These are phyloP conservation scores for Ceyx cyanopectus DNA, from an alignment of 2,113 vertebrate genomes.

Conservation along the genomic window DNA sequence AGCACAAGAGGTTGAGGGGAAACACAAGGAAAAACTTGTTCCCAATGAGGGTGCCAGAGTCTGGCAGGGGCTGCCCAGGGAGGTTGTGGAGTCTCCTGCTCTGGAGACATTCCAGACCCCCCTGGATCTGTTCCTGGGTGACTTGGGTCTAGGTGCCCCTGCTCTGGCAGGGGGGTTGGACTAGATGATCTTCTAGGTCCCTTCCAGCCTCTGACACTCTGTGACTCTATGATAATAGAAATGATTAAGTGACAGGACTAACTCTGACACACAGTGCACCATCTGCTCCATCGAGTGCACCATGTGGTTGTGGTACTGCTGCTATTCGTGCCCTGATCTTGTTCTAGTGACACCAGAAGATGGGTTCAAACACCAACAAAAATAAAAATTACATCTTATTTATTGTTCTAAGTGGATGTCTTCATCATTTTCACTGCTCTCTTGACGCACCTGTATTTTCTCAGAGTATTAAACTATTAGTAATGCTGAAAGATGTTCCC, in stretches of 20 bases:
- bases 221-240: background rate
- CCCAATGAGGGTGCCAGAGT: too few relatives aligned
- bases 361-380: background rate
- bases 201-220: too few relatives aligned
- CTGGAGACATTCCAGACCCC: too few relatives aligned
- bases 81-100: too few relatives aligned
- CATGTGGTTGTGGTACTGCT: background rate
- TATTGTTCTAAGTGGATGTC: background rate
- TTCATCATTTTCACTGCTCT: background rate
- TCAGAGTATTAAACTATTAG: background rate
- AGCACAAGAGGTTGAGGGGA: too few relatives aligned
- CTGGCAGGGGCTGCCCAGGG: too few relatives aligned
- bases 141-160: too few relatives aligned
- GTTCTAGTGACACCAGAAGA: slow-evolving; percentile 7
- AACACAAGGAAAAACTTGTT: too few relatives aligned
- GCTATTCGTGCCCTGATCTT: background rate
- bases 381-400: background rate
- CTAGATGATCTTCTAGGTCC: too few relatives aligned
- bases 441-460: background rate
- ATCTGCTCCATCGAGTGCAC: background rate
- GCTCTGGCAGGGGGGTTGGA: too few relatives aligned
- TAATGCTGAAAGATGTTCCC: background rate
- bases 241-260: background rate
- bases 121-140: too few relatives aligned
- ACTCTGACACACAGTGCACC: background rate